Evolutionary conservation across 2,888 invertebrate genomes (phyloP).

Genomic region (Monochamus alternatus): DNA sequence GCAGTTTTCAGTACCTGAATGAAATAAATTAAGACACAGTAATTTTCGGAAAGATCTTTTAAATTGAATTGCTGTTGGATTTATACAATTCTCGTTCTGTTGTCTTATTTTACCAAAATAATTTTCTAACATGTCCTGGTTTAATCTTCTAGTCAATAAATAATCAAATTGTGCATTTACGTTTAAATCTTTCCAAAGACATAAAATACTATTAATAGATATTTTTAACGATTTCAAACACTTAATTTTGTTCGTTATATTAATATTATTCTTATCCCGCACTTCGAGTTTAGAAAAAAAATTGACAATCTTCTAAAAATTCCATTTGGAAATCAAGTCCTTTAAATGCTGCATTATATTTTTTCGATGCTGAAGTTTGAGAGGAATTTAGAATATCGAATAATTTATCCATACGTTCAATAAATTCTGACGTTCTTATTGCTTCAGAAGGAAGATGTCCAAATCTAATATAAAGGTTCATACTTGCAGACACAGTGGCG

Average conservation of each 20-base stretch:
- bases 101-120: conserved; percentile 3
- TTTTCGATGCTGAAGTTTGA: conserved; percentile 2
- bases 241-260: conserved; percentile 7
- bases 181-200: not conserved
- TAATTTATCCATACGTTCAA: conserved; percentile 13
- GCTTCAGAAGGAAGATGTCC: conserved; percentile 13
- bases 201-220: not conserved
- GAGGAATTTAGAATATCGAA: conserved; percentile 12
- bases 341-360: conserved; percentile 19
- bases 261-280: too few species aligned
- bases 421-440: conserved; percentile 6
- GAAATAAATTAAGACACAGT: not conserved
- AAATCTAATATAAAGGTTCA: conserved; percentile 25
- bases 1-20: conserved; percentile 14
- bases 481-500: conserved; percentile 20
- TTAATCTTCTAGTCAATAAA: not conserved
- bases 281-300: not conserved
- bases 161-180: not conserved
- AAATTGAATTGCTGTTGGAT: conserved; percentile 15
- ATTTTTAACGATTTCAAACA: not conserved
- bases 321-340: conserved; percentile 5
- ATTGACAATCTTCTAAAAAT: not conserved
- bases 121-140: not conserved
- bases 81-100: conserved; percentile 8
- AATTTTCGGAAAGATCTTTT: not conserved